These are phyloP conservation scores for Cathartes aura DNA, from an alignment of 2,113 vertebrate species.

Conservation along the genomic window DNA sequence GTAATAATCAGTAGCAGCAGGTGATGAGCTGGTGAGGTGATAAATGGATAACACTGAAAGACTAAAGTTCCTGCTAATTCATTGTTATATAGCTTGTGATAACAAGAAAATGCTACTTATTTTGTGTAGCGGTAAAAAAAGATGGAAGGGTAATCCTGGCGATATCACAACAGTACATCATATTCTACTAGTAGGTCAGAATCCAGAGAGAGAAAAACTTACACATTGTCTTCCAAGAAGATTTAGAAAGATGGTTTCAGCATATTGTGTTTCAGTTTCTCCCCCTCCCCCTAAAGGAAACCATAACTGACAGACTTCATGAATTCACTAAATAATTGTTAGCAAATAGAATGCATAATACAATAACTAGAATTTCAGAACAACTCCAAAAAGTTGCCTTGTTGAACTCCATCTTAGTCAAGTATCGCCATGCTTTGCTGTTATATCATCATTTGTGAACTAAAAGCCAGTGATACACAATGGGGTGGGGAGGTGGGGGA, in stretches of 20 bases:
- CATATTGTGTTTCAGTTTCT: neutral
- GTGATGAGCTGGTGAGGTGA: neutral
- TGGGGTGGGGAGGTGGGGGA: fast-evolving
- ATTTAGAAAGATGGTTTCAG: neutral
- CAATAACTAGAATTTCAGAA: neutral
- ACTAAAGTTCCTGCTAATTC: neutral
- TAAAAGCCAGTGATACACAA: neutral
- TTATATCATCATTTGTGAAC: neutral
- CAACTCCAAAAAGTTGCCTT: neutral
- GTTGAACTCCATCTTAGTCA: neutral
- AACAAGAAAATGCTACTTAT: neutral
- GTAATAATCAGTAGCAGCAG: neutral
- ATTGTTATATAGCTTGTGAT: neutral
- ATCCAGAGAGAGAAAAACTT: neutral
- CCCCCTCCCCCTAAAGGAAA: neutral
- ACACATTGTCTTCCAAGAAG: fast-evolving
- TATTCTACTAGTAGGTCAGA: neutral
- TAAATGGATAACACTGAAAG: neutral
- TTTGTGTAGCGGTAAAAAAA: neutral
- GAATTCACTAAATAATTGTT: neutral
- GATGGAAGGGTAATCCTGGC: neutral
- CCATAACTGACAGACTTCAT: neutral
- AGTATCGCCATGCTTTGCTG: neutral
- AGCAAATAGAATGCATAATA: neutral
- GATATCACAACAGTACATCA: neutral